Base-by-base conservation (phyloP, 53 echinoderm and acorn worm genomes). In the Antedon mediterranea region DNA sequence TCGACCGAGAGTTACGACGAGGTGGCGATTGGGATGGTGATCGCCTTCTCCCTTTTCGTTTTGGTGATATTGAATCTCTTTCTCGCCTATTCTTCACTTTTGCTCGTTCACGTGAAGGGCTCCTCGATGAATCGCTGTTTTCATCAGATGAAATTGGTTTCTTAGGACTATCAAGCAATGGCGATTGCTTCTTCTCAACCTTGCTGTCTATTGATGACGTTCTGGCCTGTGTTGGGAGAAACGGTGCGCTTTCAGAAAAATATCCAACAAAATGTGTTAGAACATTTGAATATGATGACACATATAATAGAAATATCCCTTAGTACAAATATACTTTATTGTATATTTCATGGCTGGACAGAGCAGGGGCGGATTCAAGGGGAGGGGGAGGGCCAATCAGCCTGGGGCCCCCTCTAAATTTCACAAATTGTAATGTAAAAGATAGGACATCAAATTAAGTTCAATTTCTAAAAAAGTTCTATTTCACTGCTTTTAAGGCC, bases 181-280 rank as follows among this genome's bases (percentile, higher is more conserved):
- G 11, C 15, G 57, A 57, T 23, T 26, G 23, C 23, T 57, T 57
- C 57, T 57, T 57, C 57, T 57, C 57, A 57, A 57, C 57, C 57
- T 57, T 57, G 57, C 20, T 13, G 57, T 57, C 57, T 57, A 26
- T 8, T 18, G 57, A 57, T 57, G 57, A 57, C 8, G 6, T 57
- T 57, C 71, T 32, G 78, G 75, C 88, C 88, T 88, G 84, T 84
- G 84, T 84, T 83, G 88, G 88, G 88, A 81, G 84, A 81, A 88
- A 88, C 81, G 81, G 74, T 83, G 81, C 83, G 84, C 88, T 88
- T 88, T 83, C 83, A 88, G 88, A 81, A 84, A 81, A 88, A 88
- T 83, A 79, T 84, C 80, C 88, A 80, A 88, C 83, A 88, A 88
- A 88, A 84, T 76, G 80, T 88, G 88, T 88, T 88, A 88, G 88